A percentile compares a stretch with the other conserved stretches of the same genome.
Conservation (phyloP, 2,797 vertebrate species). For the Siniperca obscura region DNA sequence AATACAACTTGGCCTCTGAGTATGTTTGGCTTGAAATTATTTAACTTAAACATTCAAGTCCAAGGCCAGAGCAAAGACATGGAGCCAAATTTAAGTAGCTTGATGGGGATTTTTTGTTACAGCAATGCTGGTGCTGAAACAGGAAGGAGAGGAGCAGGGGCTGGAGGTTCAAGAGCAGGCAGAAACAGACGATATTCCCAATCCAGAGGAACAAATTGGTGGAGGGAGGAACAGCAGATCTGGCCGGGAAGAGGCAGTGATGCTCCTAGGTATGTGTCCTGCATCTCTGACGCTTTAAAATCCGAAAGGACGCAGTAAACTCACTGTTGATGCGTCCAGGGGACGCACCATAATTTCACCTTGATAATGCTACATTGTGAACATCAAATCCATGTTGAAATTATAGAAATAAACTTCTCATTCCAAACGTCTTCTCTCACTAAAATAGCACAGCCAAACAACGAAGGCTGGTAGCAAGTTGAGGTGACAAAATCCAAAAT, state of each 20-base stretch:
- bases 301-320: too few species aligned
- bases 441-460: too few species aligned
- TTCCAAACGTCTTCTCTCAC: too few species aligned
- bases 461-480: too few species aligned
- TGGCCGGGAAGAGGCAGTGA: not conserved
- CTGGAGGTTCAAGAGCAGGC: constrained; percentile 4
- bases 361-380: too few species aligned
- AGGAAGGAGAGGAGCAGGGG: not conserved
- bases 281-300: too few species aligned
- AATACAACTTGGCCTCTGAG: constrained; percentile 31
- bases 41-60: constrained; percentile 28
- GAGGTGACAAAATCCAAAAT: too few species aligned
- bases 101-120: constrained; percentile 26
- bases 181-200: not conserved
- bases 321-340: too few species aligned
- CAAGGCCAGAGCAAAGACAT: constrained; percentile 8
- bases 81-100: constrained; percentile 34
- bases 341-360: too few species aligned
- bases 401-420: too few species aligned
- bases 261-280: too few species aligned
- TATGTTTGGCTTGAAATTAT: constrained; percentile 44
- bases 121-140: constrained; percentile 21
- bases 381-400: too few species aligned
- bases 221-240: not conserved
- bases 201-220: not conserved